A percentile compares a stretch with the other conserved stretches of the same genome.
phyloP scores from a whole-genome alignment of 1,140 invertebrate genomes.

The Drosophila kurseongensis region DNA sequence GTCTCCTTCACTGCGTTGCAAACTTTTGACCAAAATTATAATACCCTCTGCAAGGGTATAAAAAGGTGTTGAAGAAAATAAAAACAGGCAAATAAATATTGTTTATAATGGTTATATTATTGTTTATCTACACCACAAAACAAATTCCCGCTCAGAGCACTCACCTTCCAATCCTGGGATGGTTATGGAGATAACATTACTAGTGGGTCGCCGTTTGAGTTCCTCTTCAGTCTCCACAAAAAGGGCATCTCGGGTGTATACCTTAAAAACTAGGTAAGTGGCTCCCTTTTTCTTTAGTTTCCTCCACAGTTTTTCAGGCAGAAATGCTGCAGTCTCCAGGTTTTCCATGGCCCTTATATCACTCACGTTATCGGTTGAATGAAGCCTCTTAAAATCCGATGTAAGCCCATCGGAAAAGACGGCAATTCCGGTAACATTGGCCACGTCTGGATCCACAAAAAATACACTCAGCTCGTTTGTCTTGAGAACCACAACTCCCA shows the following conservation, averaged over 20 bases:
- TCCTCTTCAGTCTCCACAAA: slow-evolving; percentile 61
- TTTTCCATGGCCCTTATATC: slow-evolving; percentile 26
- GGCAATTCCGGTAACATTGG: slow-evolving; percentile 67
- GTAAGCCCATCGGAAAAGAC: slow-evolving; percentile 25
- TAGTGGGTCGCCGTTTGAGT: slow-evolving; percentile 34
- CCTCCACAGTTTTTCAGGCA: slow-evolving; percentile 58
- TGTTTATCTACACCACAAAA: too few relatives aligned
- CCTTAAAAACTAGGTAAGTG: slow-evolving; percentile 62
- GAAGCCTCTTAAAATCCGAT: neutral
- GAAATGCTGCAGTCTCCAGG: slow-evolving; percentile 59
- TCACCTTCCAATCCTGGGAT: slow-evolving; percentile 69
- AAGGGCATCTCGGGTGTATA: slow-evolving; percentile 69
- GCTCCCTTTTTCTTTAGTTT: slow-evolving; percentile 9
- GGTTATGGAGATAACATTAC: slow-evolving; percentile 71
- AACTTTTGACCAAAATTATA: too few relatives aligned
- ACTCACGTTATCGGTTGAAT: slow-evolving; percentile 43
- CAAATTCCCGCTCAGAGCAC: neutral
- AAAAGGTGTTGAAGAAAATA: neutral
- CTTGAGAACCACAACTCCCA: slow-evolving; percentile 58
- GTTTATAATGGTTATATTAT: too few relatives aligned
- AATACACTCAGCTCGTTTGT: slow-evolving; percentile 70
- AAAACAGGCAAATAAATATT: too few relatives aligned
- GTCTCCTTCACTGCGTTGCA: too few relatives aligned
- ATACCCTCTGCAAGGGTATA: too few relatives aligned
- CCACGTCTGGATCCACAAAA: slow-evolving; percentile 68